phyloP scores from a whole-genome alignment of 2,113 vertebrate genomes.

The Boulengeromyrus knoepffleri region DNA sequence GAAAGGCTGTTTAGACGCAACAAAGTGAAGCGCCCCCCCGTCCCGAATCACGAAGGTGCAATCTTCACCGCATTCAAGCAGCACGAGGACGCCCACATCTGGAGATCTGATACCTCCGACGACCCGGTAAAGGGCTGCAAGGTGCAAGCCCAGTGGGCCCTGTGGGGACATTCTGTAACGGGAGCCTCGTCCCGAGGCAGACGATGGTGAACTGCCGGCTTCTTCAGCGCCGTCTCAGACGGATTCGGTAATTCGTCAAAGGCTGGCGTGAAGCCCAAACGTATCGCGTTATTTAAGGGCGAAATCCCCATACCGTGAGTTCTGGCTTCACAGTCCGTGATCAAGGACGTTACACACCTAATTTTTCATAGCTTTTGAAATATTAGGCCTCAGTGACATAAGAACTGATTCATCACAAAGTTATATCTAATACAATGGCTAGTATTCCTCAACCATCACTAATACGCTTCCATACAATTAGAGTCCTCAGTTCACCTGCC shows the following conservation, averaged over 20 bases:
- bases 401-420: not conserved
- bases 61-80: slow-evolving; percentile 2
- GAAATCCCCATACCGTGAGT: not conserved
- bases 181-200: not conserved
- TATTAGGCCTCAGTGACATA: not conserved
- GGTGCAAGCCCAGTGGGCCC: not conserved
- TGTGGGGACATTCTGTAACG: not conserved
- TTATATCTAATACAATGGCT: not conserved
- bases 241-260: not conserved
- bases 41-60: not conserved
- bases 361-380: not conserved
- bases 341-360: not conserved
- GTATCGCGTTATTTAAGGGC: not conserved
- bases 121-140: not conserved
- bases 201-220: not conserved
- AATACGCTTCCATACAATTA: not conserved
- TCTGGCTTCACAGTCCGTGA: not conserved
- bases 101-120: not conserved
- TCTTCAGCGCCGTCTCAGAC: not conserved
- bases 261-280: not conserved
- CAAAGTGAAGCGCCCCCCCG: not conserved
- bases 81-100: not conserved
- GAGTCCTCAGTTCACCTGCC: not conserved
- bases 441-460: not conserved
- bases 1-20: not conserved